A percentile compares a stretch with the other conserved stretches of the same genome.
phyloP scores from a whole-genome alignment of 1,140 invertebrate species.

The Anoplolepis gracilipes region DNA sequence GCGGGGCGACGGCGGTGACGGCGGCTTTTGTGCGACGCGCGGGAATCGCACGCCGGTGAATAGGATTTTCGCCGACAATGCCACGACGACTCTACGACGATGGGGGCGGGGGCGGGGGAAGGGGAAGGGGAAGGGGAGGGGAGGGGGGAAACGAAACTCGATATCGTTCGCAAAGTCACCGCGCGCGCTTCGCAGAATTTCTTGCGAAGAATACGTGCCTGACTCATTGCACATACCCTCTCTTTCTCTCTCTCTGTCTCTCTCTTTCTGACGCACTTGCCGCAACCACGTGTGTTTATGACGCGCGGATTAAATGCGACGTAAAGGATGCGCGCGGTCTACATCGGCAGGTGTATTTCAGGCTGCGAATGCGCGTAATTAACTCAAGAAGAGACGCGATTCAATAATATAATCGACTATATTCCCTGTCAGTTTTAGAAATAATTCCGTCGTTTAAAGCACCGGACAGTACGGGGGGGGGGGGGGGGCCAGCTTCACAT shows the following conservation, averaged over 20 bases:
- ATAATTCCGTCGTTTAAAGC: no score
- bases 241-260: not conserved
- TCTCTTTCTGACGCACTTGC: not conserved
- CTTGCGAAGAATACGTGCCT: slow-evolving; percentile 42
- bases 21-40: slow-evolving; percentile 40
- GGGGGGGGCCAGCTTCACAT: no score
- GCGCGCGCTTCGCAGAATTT: slow-evolving; percentile 28
- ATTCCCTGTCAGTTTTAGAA: no score
- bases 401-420: not conserved
- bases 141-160: slow-evolving; percentile 30
- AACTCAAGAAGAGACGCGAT: not conserved
- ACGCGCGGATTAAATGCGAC: slow-evolving; percentile 1
- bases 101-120: not conserved
- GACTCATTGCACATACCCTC: not conserved
- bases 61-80: slow-evolving; percentile 59
- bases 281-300: slow-evolving; percentile 30
- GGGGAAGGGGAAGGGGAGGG: no score
- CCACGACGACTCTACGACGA: slow-evolving; percentile 21
- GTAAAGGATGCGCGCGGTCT: not conserved
- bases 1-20: slow-evolving; percentile 11
- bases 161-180: slow-evolving; percentile 53
- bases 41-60: slow-evolving; percentile 45
- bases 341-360: slow-evolving; percentile 2
- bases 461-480: no score
- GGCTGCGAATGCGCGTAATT: slow-evolving; percentile 19